These are phyloP conservation scores for human DNA, from an alignment of 2,113 vertebrate species.

Conservation along the genomic window GRCh38 chr1:80775501-80776000, in stretches of 20 bases:
- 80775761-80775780: not conserved
- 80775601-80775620: not conserved
- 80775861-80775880: not conserved
- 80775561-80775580: not conserved
- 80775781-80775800: no score
- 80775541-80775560: not conserved
- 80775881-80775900: not conserved
- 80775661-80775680: not conserved
- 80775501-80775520: not conserved
- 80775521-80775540: not conserved
- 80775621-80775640: not conserved
- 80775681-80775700: not conserved
- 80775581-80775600: not conserved
- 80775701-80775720: not conserved
- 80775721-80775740: not conserved
- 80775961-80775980: not conserved
- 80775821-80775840: not conserved
- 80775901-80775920: not conserved
- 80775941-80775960: not conserved
- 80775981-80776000: not conserved
- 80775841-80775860: not conserved
- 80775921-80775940: not conserved
- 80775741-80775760: not conserved
- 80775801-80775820: not conserved
- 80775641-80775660: not conserved